A percentile compares a stretch with the other conserved stretches of the same genome.
Conservation (phyloP, 2,888 invertebrate species). For the Acheta domesticus region DNA sequence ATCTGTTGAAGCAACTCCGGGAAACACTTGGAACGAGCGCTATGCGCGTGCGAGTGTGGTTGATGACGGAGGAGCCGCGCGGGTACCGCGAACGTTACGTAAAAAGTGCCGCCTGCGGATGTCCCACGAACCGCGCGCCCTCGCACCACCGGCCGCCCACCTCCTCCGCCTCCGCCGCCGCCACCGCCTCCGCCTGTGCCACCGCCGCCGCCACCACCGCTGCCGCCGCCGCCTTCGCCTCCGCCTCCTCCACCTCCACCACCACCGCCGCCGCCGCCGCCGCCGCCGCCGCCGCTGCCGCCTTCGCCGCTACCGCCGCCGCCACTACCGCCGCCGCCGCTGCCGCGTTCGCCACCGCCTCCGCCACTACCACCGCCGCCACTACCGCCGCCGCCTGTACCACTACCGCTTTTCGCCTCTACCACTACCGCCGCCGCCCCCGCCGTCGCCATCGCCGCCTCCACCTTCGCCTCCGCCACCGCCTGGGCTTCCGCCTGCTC, state of each 20-base stretch:
- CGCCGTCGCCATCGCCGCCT: neutral
- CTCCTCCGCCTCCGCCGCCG: neutral
- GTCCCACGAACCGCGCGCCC: neutral
- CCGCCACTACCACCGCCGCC: too few relatives aligned
- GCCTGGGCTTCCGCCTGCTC: too few relatives aligned
- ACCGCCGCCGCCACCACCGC: neutral
- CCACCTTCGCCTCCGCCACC: too few relatives aligned
- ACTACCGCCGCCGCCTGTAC: too few relatives aligned
- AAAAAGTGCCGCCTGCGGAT: too few relatives aligned
- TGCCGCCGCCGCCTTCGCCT: neutral
- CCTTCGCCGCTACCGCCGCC: neutral
- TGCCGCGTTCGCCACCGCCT: neutral
- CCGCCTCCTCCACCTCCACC: neutral
- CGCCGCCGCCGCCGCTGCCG: neutral
- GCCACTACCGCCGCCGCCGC: rapidly evolving
- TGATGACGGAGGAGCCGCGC: too few relatives aligned
- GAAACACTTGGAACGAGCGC: too few relatives aligned
- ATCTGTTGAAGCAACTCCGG: too few relatives aligned
- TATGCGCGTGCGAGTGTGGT: too few relatives aligned
- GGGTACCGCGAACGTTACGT: too few relatives aligned
- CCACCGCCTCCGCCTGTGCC: neutral
- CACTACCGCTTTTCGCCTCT: rapidly evolving
- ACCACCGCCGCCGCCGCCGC: neutral
- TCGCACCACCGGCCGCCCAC: neutral
- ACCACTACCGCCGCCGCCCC: too few relatives aligned